Percentiles rank a stretch among this genome's conserved stretches.
phyloP scores from a whole-genome alignment of 2,797 vertebrate genomes.

The Anabacerthia variegaticeps region DNA sequence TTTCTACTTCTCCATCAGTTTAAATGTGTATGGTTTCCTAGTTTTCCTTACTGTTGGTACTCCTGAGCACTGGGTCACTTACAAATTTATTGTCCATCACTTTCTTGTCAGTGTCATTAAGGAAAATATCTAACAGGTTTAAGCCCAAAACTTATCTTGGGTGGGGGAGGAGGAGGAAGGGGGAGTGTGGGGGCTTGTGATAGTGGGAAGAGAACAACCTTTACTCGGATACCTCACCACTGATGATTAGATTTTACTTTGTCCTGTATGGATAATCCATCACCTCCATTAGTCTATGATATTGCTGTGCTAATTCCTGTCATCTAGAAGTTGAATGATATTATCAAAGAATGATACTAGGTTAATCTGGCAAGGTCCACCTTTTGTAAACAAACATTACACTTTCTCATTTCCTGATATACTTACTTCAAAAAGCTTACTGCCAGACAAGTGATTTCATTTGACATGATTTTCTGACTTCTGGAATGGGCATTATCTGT shows the following conservation, averaged over 20 bases:
- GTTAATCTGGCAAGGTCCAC: not conserved
- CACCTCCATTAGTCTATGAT: not conserved
- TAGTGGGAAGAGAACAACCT: not conserved
- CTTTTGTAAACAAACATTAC: not conserved
- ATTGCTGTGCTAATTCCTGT: not conserved
- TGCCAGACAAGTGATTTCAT: not conserved
- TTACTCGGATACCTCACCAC: not conserved
- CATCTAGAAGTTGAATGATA: not conserved
- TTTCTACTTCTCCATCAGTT: not conserved
- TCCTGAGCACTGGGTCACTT: not conserved
- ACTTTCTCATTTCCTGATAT: not conserved
- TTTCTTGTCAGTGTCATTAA: not conserved
- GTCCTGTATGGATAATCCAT: not conserved
- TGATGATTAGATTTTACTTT: not conserved
- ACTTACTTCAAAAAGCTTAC: not conserved
- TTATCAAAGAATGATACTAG: not conserved
- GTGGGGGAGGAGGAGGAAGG: not conserved
- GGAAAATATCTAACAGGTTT: not conserved
- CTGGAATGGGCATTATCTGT: not conserved
- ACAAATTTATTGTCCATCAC: not conserved
- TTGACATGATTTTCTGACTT: not conserved
- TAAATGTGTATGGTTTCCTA: not conserved
- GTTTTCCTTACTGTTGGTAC: not conserved
- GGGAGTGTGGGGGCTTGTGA: accelerated
- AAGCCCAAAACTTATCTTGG: not conserved